Percentiles rank a stretch among this genome's conserved stretches.
These are phyloP conservation scores for Acridotheres tristis DNA, from an alignment of 2,797 vertebrate species.

Conservation along the genomic window DNA sequence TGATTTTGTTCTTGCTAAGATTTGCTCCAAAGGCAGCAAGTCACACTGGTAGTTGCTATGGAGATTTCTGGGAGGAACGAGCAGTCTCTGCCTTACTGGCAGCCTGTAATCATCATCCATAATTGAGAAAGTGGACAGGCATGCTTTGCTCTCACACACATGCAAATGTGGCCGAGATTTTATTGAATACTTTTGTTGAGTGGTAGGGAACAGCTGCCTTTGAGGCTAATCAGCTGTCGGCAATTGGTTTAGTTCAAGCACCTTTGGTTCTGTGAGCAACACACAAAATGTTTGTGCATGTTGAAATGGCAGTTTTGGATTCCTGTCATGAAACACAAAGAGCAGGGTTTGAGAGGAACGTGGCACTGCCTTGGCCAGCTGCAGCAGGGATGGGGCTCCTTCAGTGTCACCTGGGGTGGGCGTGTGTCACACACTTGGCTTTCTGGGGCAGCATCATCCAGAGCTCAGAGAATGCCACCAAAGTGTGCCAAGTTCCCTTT, in stretches of 20 bases:
- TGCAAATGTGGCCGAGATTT: conserved; percentile 21
- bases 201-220: not conserved
- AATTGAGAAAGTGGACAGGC: conserved; percentile 55
- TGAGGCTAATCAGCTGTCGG: rapidly evolving
- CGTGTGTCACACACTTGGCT: not conserved
- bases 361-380: not conserved
- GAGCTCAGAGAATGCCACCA: conserved; percentile 71
- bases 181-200: not conserved
- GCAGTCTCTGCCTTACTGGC: conserved; percentile 28
- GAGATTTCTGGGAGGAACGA: conserved; percentile 65
- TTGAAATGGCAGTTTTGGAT: not conserved
- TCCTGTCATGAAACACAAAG: not conserved
- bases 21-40: conserved; percentile 56
- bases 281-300: not conserved
- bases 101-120: conserved; percentile 49
- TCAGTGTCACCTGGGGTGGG: not conserved
- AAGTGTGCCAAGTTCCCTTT: conserved; percentile 84
- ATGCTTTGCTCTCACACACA: conserved; percentile 40
- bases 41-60: conserved; percentile 69
- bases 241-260: not conserved
- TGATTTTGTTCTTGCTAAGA: conserved; percentile 49
- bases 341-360: not conserved
- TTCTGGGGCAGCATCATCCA: conserved; percentile 35
- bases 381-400: not conserved
- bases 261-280: conserved; percentile 8